Evolutionary conservation across 2,888 invertebrate genomes (phyloP), one percentile per base, ranked within the genome.

Genomic region (Lobophora halterata): DNA sequence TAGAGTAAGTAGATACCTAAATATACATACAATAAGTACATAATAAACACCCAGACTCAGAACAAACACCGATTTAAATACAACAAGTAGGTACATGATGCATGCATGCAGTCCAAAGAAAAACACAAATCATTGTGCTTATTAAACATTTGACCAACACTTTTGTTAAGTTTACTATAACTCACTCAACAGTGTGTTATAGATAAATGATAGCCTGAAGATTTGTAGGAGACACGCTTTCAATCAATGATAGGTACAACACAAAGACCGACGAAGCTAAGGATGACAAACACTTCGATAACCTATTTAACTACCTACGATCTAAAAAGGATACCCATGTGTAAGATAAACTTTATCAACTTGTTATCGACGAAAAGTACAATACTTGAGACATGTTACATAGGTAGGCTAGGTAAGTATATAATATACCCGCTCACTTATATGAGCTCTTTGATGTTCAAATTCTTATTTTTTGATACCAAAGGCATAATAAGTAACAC

Each of bases 261-360:
- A 30, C 21, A 37, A 45, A 31, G 20, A 26, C 20, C 37, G 11
- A 9, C 18, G 34, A 49, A 51, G 38, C 35, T 49, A 46, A 41
- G 41, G 45, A 55, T 55, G 31, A 45, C 41, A 53, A 58, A 60
- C 47, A 60, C 49, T 55, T 48, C 40, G 46, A 50, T 53, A 60
- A 54, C 58, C 58, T 59, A 63, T 61, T 64, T 65, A 54, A 57
- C 58, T 59, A 63, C 61, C 62, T 65, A 25, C 42, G 41, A 28
- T 35, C 11, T 33, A 26, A 31, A 46, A 58, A 59, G 55, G 56
- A 55, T 55, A 41, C 45, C 31, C 53, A 61, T 55, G 55, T 47
- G 57, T 49, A 47, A 47, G 43, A 44, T 61, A 59, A 58, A 61
- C 58, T 45, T 42, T n/a, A 32, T 35, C 45, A 48, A 35, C 36